Percentiles rank a stretch among this genome's conserved stretches.
Conservation (phyloP, 2,797 vertebrate species). For the Labroides dimidiatus region DNA sequence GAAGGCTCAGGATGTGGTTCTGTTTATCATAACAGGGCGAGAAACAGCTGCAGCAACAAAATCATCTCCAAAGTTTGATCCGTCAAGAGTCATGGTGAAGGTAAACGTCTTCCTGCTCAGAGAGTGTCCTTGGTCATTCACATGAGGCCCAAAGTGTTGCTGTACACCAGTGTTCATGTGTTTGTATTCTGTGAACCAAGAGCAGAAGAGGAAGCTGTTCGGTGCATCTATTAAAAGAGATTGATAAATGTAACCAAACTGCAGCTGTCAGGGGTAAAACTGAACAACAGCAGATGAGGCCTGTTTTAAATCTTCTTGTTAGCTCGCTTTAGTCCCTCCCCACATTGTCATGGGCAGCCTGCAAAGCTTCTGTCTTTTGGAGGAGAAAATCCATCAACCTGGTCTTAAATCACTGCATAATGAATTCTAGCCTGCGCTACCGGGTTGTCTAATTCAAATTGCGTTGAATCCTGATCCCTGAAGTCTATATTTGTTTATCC, state of each 20-base stretch:
- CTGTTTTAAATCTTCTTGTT: slow-evolving; percentile 58
- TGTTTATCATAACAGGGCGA: too few relatives aligned
- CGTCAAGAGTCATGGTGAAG: too few relatives aligned
- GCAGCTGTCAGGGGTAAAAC: slow-evolving; percentile 53
- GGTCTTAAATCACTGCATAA: slow-evolving; percentile 75
- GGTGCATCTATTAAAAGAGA: slow-evolving; percentile 30
- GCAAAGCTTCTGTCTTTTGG: slow-evolving; percentile 62
- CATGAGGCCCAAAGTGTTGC: background rate
- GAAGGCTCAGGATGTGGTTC: too few relatives aligned
- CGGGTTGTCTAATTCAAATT: slow-evolving; percentile 80
- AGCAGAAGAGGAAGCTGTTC: background rate
- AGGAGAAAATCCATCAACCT: slow-evolving; percentile 71
- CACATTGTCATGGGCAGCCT: slow-evolving; percentile 60
- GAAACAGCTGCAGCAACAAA: too few relatives aligned
- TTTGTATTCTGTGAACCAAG: background rate
- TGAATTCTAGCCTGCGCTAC: slow-evolving; percentile 62
- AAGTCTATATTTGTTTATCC: slow-evolving; percentile 82
- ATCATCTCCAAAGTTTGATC: too few relatives aligned
- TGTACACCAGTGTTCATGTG: background rate
- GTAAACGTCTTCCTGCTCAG: background rate
- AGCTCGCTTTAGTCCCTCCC: slow-evolving; percentile 44
- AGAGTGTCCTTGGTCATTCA: background rate
- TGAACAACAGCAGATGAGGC: slow-evolving; percentile 61
- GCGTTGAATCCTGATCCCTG: slow-evolving; percentile 71
- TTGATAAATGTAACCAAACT: slow-evolving; percentile 13